phyloP scores from a whole-genome alignment of 2,113 vertebrate species.

The Pitta sordida region DNA sequence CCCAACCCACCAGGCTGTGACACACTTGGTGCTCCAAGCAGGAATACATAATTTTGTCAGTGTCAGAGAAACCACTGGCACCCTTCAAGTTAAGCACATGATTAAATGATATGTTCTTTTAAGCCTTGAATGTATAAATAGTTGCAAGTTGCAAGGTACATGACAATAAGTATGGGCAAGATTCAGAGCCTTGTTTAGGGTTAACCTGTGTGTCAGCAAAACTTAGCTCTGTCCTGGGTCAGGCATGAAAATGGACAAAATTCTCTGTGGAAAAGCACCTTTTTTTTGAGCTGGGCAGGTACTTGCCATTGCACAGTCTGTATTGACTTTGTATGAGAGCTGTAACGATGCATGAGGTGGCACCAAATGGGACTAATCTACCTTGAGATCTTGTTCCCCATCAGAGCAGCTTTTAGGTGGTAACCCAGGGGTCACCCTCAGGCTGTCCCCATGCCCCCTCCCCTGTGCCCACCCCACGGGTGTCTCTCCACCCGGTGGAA shows the following conservation, averaged over 20 bases:
- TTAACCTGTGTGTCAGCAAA: background rate
- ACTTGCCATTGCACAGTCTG: fast-evolving
- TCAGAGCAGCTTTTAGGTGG: background rate
- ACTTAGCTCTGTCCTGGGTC: background rate
- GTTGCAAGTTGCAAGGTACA: background rate
- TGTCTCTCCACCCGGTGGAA: background rate
- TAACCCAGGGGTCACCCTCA: conserved; percentile 24
- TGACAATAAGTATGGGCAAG: background rate
- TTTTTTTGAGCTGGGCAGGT: background rate
- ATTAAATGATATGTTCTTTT: background rate
- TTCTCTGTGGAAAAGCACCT: background rate
- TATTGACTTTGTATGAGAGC: fast-evolving
- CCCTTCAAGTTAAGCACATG: background rate
- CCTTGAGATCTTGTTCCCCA: background rate
- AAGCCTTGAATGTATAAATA: background rate
- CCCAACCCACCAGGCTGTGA: background rate
- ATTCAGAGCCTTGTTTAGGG: background rate
- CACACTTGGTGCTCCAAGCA: fast-evolving
- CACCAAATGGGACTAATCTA: background rate
- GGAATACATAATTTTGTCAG: background rate
- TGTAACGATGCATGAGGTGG: fast-evolving
- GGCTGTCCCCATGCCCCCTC: background rate
- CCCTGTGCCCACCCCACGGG: background rate
- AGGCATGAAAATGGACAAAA: background rate
- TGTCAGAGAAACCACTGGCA: background rate